phyloP scores from a whole-genome alignment of 2,888 invertebrate genomes.

The Thereva unica region DNA sequence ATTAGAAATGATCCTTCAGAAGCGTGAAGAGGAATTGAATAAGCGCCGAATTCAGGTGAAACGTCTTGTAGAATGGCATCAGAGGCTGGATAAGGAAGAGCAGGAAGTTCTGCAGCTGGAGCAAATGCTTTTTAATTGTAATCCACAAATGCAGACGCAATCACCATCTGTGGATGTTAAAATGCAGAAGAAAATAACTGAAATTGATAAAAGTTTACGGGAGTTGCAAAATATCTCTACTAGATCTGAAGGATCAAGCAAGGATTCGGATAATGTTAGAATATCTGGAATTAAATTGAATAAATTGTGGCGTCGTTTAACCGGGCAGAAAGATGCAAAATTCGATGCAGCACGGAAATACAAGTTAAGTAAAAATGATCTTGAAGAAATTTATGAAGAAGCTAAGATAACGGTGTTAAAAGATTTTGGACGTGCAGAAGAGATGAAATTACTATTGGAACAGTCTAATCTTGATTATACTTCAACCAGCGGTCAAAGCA shows the following conservation, averaged over 20 bases:
- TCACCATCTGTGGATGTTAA: conserved; percentile 37
- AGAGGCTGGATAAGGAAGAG: conserved; percentile 62
- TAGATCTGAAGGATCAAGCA: background rate
- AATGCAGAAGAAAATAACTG: conserved; percentile 49
- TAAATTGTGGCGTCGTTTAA: conserved; percentile 59
- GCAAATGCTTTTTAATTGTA: conserved; percentile 49
- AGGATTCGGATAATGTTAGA: conserved; percentile 46
- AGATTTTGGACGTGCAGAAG: conserved; percentile 48
- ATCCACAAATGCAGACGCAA: conserved; percentile 30
- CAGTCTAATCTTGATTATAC: conserved; percentile 12
- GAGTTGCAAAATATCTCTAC: conserved; percentile 48
- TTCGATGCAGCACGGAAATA: conserved; percentile 55
- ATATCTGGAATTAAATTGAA: conserved; percentile 57
- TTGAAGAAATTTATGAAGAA: conserved; percentile 58
- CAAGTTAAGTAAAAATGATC: conserved; percentile 55
- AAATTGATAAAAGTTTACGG: conserved; percentile 51
- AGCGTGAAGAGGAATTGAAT: conserved; percentile 60
- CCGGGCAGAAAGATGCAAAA: conserved; percentile 55
- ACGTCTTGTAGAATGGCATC: conserved; percentile 62
- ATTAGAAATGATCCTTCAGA: conserved; percentile 52
- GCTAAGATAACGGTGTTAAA: conserved; percentile 52
- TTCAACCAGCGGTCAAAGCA: conserved; percentile 1
- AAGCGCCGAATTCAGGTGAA: conserved; percentile 60
- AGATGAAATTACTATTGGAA: conserved; percentile 28
- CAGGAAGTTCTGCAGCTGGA: conserved; percentile 60